These are phyloP conservation scores for Torymus texanus DNA, from an alignment of 2,888 invertebrate species.

Conservation along the genomic window DNA sequence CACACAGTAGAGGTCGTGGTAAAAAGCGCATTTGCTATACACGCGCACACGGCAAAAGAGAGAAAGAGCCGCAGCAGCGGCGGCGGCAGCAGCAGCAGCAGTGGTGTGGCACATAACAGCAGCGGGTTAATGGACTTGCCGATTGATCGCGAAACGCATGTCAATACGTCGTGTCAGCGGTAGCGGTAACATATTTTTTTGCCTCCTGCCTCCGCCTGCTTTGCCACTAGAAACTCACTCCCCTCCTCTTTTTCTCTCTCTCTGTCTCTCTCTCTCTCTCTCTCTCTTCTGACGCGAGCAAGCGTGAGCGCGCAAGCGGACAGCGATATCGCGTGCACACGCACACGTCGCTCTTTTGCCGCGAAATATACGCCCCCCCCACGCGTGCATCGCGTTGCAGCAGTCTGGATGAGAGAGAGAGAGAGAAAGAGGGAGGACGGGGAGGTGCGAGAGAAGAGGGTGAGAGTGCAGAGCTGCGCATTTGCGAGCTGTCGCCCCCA, in stretches of 20 bases:
- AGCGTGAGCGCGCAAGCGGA: no score
- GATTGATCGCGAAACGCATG: conserved; percentile 55
- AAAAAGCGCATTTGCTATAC: conserved; percentile 36
- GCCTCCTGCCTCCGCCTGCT: conserved; percentile 11
- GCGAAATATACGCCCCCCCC: not conserved
- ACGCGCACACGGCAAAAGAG: not conserved
- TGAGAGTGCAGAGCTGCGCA: conserved; percentile 61
- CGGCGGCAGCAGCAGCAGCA: not conserved
- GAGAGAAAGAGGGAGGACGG: not conserved
- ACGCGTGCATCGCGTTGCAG: conserved; percentile 6
- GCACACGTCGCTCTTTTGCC: conserved; percentile 40
- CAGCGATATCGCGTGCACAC: conserved; percentile 14
- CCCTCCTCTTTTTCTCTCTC: no score
- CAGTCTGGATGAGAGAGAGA: conserved; percentile 6
- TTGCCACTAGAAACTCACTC: conserved; percentile 26
- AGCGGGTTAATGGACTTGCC: conserved; percentile 56
- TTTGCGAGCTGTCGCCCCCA: conserved; percentile 69
- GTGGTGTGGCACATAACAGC: not conserved
- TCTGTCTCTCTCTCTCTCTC: no score
- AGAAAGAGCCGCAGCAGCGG: not conserved
- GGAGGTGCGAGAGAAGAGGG: not conserved
- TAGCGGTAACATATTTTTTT: conserved; percentile 52
- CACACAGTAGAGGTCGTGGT: conserved; percentile 3
- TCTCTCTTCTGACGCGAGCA: no score
- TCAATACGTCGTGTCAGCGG: conserved; percentile 56